A percentile compares a stretch with the other conserved stretches of the same genome.
phyloP scores from a whole-genome alignment of 2,888 invertebrate genomes.

The Trimorus sp. region DNA sequence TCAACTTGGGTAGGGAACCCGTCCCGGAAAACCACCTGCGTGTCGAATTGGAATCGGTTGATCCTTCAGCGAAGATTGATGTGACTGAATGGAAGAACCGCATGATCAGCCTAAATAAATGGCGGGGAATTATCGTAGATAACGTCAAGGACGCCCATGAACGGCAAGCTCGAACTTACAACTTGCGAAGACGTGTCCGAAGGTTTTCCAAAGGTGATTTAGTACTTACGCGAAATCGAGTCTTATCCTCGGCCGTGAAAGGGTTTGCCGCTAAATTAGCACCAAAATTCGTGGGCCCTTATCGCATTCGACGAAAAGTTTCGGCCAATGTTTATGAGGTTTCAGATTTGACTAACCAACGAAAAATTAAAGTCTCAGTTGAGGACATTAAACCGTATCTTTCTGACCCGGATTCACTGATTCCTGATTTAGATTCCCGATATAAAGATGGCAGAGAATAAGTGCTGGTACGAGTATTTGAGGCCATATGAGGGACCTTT shows the following conservation, averaged over 20 bases:
- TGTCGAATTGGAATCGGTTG: background rate
- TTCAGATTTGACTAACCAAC: background rate
- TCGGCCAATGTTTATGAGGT: background rate
- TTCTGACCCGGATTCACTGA: background rate
- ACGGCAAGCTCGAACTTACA: background rate
- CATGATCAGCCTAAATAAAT: background rate
- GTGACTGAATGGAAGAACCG: background rate
- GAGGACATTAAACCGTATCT: background rate
- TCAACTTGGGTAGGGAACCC: constrained; percentile 59
- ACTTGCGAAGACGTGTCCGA: background rate
- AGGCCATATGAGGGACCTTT: no score
- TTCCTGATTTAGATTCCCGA: background rate
- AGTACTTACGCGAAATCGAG: background rate
- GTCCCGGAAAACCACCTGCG: background rate
- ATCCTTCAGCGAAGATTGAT: no score
- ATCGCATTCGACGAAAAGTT: background rate
- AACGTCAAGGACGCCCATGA: background rate
- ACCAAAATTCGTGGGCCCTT: background rate
- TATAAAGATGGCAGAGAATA: background rate
- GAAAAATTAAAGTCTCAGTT: background rate
- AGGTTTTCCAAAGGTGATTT: background rate
- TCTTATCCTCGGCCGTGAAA: background rate
- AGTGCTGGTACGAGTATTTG: no score
- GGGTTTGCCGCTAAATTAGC: background rate
- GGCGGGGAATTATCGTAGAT: background rate